Evolutionary conservation across 1,140 invertebrate species (phyloP), one percentile per base, ranked within the genome.

Genomic region (Bombus breviceps): DNA sequence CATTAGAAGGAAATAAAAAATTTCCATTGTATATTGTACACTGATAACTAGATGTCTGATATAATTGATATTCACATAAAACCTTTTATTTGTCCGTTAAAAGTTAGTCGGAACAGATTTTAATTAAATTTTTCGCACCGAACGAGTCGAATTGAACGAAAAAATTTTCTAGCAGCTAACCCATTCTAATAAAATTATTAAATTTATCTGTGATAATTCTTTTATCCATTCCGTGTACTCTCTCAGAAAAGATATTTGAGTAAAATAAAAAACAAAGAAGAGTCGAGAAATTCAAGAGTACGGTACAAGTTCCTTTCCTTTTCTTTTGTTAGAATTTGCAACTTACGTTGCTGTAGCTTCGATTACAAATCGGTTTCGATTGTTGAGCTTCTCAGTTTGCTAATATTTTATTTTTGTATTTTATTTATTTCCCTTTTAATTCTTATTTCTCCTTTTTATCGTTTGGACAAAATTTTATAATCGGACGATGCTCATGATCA

Each of bases 121-220:
- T 59, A 78, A 80, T 80, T 71, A 84, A 84, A 72, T 28, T 80
- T 73, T 72, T 57, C 66, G 25, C 10, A 25, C 37, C 57, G 83
- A 80, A 25, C 28, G 68, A 64, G 53, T 25, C 41, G 22, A 32
- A 80, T 72, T 37, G 41, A 73, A 80, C 77, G n/a, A 62, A 79
- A 43, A 80, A 85, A 57, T 80, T 80, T 53, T 71, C 64, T 39
- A 47, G 62, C 53, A 80, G 53, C 77, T 64, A 85, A 80, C 28
- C 34, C 53, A 39, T 80, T 80, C 83, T 85, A 85, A 73, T 77
- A 72, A 68, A 80, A 85, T 85, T 83, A 78, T 69, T 64, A 80
- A 73, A 85, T 41, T 85, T 80, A 77, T 73, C 57, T 64, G 77
- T 80, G 83, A 80, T 78, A 32, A n/a, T 80, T 73, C 59, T 71